phyloP scores from a whole-genome alignment of 2,113 vertebrate species.

The Glaucomys volans region DNA sequence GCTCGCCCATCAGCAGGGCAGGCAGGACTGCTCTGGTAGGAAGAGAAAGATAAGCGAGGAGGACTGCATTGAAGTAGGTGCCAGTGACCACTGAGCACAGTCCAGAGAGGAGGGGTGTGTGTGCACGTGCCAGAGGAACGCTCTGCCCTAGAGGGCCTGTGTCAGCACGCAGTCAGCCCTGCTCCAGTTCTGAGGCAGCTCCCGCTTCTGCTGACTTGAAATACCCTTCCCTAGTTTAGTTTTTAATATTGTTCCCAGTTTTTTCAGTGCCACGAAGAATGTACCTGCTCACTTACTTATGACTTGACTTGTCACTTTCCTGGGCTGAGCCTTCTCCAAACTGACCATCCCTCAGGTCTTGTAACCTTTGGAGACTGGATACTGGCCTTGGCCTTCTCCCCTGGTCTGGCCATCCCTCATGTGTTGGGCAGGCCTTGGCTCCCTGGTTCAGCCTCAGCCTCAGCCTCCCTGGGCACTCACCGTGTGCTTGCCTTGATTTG shows the following conservation, averaged over 20 bases:
- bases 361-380: background rate
- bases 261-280: background rate
- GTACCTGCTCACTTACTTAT: background rate
- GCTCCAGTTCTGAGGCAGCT: background rate
- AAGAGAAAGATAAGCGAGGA: background rate
- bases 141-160: fast-evolving
- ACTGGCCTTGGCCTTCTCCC: background rate
- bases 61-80: background rate
- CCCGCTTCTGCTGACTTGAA: background rate
- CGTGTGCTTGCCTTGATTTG: fast-evolving
- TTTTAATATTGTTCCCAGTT: background rate
- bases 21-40: too few species aligned
- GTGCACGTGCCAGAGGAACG: background rate
- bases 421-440: background rate
- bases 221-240: background rate
- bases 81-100: background rate
- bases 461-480: background rate
- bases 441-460: too few species aligned
- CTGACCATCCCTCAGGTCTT: background rate
- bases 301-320: background rate
- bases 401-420: background rate
- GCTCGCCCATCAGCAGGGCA: background rate
- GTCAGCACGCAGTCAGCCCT: background rate
- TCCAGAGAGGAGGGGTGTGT: background rate
- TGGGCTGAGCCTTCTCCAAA: background rate